phyloP scores from a whole-genome alignment of 2,888 invertebrate species.

The Bugula neritina region DNA sequence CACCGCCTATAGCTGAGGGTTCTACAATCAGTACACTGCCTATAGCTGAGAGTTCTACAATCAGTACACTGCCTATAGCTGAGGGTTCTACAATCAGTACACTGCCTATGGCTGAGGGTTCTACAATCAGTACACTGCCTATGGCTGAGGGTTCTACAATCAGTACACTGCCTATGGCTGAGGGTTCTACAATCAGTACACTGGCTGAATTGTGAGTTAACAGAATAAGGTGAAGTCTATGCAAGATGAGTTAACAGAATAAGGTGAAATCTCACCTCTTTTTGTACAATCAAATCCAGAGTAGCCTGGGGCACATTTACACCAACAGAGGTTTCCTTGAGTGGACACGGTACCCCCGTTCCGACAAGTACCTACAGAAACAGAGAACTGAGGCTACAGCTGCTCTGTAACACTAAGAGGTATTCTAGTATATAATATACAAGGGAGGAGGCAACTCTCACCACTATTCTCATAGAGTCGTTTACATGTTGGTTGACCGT shows the following conservation, averaged over 20 bases:
- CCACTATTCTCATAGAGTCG: background rate
- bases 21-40: no score
- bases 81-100: no score
- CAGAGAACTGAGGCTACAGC: background rate
- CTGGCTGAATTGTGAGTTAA: no score
- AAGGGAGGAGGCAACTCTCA: background rate
- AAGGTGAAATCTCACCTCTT: background rate
- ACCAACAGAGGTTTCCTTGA: constrained; percentile 20
- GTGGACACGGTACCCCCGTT: background rate
- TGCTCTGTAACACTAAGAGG: background rate
- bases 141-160: no score
- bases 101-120: no score
- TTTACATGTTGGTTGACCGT: background rate
- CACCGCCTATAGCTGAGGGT: no score
- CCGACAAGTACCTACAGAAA: background rate
- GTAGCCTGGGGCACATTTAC: constrained; percentile 7
- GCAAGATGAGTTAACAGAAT: background rate
- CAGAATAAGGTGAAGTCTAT: no score
- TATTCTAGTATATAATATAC: background rate
- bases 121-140: no score
- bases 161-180: no score
- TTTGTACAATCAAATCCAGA: background rate
- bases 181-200: no score
- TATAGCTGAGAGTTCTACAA: no score
- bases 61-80: no score